Base-by-base conservation (phyloP, 2,113 vertebrate species). In the Sitta europaea region DNA sequence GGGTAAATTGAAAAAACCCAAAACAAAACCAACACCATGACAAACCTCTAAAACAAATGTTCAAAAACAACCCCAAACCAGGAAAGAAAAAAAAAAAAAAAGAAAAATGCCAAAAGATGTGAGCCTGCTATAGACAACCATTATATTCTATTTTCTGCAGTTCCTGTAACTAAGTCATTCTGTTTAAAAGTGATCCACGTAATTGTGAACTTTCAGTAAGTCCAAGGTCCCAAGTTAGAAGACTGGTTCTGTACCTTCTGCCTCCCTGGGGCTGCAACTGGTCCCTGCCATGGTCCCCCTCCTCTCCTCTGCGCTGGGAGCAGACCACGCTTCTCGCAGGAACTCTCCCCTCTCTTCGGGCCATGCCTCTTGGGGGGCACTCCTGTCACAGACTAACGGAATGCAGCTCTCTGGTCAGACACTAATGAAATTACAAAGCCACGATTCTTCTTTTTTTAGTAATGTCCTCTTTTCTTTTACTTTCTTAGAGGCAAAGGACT, bases 191-290 rank as follows among this genome's bases (percentile, higher is more conserved):
- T 48, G 36, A 14, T 54, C 17, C 12, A 1, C 19, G 15, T 43
- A 27, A 24, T 0, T 1, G n/a, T 40, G 28, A 86, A 28, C 13
- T 63, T 62, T 16, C 14, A 67, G 17, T 33, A 67, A 35, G 25
- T 45, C 4, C 31, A 61, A n/a, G 21, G 17, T 61, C 3, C 8
- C 20, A 7, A 20, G 8, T 3, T 48, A 36, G 17, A 74, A 79
- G 38, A 5, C 12, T 70, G 29, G 36, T 48, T 45, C 45, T 5
- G 0, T 4, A 3, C 8, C 21, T 31, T 50, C 27, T 0, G 0
- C 1, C 4, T 54, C 21, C 36, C 12, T 1, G 4, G 6, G 19
- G 1, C 17, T 54, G 55, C 1, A 4, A 1, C 29, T 31, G 25
- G 6, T 73, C 3, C 5, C 31, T 25, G 14, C 9, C 5, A 2